phyloP scores from a whole-genome alignment of 2,797 vertebrate species.

The Silurus lanzhouensis region DNA sequence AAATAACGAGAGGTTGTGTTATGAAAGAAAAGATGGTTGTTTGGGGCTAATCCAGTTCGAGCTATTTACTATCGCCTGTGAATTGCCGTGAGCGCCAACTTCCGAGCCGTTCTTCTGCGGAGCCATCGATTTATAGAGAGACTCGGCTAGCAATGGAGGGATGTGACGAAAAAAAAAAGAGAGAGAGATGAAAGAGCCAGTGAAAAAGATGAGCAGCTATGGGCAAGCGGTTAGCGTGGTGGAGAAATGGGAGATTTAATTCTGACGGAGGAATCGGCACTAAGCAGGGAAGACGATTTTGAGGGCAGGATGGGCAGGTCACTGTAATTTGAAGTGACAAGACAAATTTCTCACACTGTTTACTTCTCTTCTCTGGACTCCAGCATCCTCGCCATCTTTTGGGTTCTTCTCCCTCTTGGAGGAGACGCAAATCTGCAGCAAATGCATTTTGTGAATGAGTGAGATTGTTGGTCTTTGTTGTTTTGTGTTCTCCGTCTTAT shows the following conservation, averaged over 20 bases:
- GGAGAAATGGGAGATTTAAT: conserved; percentile 50
- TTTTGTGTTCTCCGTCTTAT: neutral
- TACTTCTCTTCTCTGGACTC: neutral
- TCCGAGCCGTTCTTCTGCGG: neutral
- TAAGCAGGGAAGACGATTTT: conserved; percentile 19
- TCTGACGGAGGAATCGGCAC: conserved; percentile 2
- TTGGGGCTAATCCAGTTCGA: conserved; percentile 20
- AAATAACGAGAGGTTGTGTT: conserved; percentile 25
- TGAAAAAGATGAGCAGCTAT: conserved; percentile 40
- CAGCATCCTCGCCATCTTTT: neutral
- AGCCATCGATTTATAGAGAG: neutral
- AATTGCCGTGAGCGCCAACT: neutral
- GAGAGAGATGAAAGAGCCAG: neutral
- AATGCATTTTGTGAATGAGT: conserved; percentile 30
- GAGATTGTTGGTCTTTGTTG: conserved; percentile 27
- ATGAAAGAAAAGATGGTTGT: conserved; percentile 39
- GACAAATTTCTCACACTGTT: conserved; percentile 17
- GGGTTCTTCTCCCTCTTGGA: neutral
- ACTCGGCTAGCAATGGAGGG: conserved; percentile 58
- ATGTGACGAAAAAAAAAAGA: conserved; percentile 31
- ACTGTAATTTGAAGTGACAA: conserved; percentile 39
- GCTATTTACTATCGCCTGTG: neutral
- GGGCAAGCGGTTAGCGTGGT: conserved; percentile 47
- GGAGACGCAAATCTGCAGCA: neutral
- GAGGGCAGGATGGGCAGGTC: conserved; percentile 1